Evolutionary conservation across 2,797 vertebrate species (phyloP).

Genomic region (Enteromius anoplus): DNA sequence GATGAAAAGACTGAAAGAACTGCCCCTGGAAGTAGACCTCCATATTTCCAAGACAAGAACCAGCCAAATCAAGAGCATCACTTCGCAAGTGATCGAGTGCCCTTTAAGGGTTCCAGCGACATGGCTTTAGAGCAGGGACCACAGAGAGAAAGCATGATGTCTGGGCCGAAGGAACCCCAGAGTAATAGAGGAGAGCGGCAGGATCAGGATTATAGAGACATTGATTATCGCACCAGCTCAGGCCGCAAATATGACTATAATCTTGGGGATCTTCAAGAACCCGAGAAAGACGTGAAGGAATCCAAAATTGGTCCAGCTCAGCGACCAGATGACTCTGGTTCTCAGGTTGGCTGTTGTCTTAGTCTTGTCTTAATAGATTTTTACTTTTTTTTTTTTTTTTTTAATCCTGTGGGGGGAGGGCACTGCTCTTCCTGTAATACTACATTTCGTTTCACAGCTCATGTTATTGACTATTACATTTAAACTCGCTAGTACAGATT

Average conservation of each 20-base stretch:
- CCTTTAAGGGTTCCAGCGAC: constrained; percentile 72
- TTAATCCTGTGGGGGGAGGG: neutral
- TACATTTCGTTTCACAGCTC: neutral
- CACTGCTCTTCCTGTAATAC: neutral
- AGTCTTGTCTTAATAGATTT: too few relatives aligned
- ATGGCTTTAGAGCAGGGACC: constrained; percentile 62
- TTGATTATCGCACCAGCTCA: constrained; percentile 90
- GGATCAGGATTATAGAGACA: constrained; percentile 95
- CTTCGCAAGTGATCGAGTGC: constrained; percentile 60
- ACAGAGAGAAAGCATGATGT: constrained; percentile 63
- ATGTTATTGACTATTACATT: neutral
- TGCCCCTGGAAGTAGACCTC: constrained; percentile 60
- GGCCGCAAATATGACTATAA: constrained; percentile 87
- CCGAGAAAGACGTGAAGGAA: constrained; percentile 81
- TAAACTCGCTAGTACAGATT: neutral
- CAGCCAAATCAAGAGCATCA: constrained; percentile 55
- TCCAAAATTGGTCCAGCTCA: constrained; percentile 74
- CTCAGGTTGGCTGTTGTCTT: constrained; percentile 71
- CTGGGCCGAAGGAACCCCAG: constrained; percentile 78
- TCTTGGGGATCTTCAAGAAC: constrained; percentile 77
- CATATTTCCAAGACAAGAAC: constrained; percentile 71
- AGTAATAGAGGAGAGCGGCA: constrained; percentile 80
- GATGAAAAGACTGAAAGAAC: constrained; percentile 68
- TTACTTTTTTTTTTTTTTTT: neutral
- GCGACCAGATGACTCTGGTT: constrained; percentile 74